Conservation (phyloP, 2,797 vertebrate species). For the Microctenopoma lineatum region DNA sequence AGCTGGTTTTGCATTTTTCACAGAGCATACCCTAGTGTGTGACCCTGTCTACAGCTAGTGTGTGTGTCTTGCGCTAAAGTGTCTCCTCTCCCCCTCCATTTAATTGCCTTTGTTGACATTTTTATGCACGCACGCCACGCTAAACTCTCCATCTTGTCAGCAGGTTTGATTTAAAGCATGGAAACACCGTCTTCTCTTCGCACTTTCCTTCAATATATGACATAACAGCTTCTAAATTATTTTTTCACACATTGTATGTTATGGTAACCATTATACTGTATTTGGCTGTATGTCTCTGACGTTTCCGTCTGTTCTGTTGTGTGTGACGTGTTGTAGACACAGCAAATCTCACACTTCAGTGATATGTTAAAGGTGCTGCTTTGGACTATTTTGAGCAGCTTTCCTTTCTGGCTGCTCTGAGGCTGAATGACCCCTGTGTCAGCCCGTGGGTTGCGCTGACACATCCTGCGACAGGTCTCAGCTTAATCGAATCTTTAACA, state of each 20-base stretch:
- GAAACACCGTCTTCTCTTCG: slow-evolving; percentile 23
- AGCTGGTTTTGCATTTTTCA: slow-evolving; percentile 7
- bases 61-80: slow-evolving; percentile 14
- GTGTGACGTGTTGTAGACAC: not conserved
- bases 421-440: slow-evolving; percentile 30
- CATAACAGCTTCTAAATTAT: slow-evolving; percentile 20
- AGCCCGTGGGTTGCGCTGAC: slow-evolving; percentile 21
- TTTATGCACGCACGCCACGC: slow-evolving; percentile 19
- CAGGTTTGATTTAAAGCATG: slow-evolving; percentile 37
- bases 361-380: slow-evolving; percentile 5
- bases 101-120: slow-evolving; percentile 53
- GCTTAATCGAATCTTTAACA: slow-evolving; percentile 46
- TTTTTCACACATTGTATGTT: slow-evolving; percentile 6
- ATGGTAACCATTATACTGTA: slow-evolving; percentile 9
- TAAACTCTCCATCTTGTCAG: slow-evolving; percentile 36
- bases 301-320: slow-evolving; percentile 26
- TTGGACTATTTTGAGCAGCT: slow-evolving; percentile 33
- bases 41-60: slow-evolving; percentile 24
- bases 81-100: slow-evolving; percentile 7
- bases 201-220: not conserved
- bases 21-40: slow-evolving; percentile 3
- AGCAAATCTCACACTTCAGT: not conserved
- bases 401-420: not conserved
- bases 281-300: slow-evolving; percentile 24
- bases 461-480: slow-evolving; percentile 19